These are phyloP conservation scores for Procavia capensis DNA, from an alignment of 2,113 vertebrate genomes.

Conservation along the genomic window DNA sequence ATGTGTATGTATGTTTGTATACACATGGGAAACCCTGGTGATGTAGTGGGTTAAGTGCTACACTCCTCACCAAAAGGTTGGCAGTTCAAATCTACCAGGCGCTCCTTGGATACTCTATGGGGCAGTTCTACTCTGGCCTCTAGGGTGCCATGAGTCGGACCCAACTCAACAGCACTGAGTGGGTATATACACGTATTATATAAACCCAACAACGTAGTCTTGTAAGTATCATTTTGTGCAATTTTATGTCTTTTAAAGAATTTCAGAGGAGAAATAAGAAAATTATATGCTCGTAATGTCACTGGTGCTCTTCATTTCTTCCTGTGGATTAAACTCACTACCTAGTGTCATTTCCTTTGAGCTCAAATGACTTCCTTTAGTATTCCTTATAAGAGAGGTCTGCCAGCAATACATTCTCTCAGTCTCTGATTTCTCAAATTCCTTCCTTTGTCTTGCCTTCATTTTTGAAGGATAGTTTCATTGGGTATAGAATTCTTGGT, in stretches of 20 bases:
- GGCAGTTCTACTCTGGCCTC: too few species aligned
- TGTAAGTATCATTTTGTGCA: background rate
- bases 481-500: conserved; percentile 9
- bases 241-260: background rate
- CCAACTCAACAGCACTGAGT: too few species aligned
- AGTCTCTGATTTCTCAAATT: background rate
- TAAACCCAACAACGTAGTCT: background rate
- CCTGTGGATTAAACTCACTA: background rate
- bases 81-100: too few species aligned
- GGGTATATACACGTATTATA: background rate
- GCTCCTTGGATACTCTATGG: too few species aligned
- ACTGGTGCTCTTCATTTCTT: background rate
- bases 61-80: too few species aligned
- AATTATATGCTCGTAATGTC: too few species aligned
- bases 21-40: too few species aligned
- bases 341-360: background rate
- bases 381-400: background rate
- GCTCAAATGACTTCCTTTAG: background rate
- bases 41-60: too few species aligned
- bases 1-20: too few species aligned
- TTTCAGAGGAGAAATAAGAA: background rate
- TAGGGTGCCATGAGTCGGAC: too few species aligned
- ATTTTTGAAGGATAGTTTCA: conserved; percentile 4
- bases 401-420: background rate
- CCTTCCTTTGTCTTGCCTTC: background rate